Percentiles rank a stretch among this genome's conserved stretches.
These are phyloP conservation scores for Alethe castanea DNA, from an alignment of 2,113 vertebrate species.

Conservation along the genomic window DNA sequence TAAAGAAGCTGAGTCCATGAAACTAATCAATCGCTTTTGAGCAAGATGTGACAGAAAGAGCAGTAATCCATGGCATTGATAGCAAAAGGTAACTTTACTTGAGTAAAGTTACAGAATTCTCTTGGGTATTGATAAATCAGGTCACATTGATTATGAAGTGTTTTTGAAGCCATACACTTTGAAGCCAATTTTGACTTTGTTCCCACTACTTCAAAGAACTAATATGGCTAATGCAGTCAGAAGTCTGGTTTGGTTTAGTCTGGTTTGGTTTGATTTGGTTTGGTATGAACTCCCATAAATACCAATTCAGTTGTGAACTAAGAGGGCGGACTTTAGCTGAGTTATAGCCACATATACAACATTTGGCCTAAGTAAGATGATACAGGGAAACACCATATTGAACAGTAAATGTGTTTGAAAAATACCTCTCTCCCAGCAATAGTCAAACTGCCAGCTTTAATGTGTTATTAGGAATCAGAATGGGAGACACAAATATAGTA, in stretches of 20 bases:
- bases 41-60: not conserved
- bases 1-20: not conserved
- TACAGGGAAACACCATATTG: not conserved
- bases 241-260: not conserved
- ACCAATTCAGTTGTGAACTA: accelerated
- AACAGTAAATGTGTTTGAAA: not conserved
- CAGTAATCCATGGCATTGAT: not conserved
- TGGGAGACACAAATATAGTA: not conserved
- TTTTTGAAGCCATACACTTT: not conserved
- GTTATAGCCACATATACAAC: not conserved
- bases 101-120: not conserved
- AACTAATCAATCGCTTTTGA: not conserved
- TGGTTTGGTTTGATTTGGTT: not conserved
- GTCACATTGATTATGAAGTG: not conserved
- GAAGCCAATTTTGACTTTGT: not conserved
- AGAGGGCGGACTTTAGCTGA: not conserved
- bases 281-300: not conserved
- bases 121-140: not conserved
- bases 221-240: not conserved
- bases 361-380: not conserved
- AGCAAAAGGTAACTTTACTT: not conserved
- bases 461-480: not conserved
- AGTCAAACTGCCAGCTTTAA: not conserved
- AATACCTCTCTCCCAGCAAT: not conserved
- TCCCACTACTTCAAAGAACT: not conserved